These are phyloP conservation scores for Linnaemya tessellans DNA, from an alignment of 2,888 invertebrate species.

Conservation along the genomic window DNA sequence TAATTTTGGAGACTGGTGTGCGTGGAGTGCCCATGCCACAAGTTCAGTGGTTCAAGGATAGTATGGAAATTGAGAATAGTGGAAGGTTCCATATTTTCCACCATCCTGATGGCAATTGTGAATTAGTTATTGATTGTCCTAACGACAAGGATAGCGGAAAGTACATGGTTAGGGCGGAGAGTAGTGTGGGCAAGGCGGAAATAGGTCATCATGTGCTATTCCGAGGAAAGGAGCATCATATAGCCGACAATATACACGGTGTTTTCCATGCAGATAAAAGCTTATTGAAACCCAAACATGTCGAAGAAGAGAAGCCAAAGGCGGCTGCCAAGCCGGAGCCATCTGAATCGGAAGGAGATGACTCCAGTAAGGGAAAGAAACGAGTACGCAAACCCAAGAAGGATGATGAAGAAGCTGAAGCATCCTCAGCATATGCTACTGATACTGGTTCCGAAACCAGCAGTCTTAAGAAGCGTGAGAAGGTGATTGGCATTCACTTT, in stretches of 20 bases:
- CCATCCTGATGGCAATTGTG: constrained; percentile 89
- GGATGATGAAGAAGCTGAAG: constrained; percentile 78
- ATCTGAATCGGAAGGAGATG: constrained; percentile 74
- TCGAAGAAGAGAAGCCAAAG: constrained; percentile 74
- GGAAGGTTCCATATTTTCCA: constrained; percentile 87
- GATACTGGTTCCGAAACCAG: constrained; percentile 79
- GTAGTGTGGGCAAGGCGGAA: constrained; percentile 88
- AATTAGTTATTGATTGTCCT: constrained; percentile 88
- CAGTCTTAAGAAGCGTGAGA: constrained; percentile 81
- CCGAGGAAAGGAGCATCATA: constrained; percentile 85
- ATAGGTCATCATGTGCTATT: constrained; percentile 89
- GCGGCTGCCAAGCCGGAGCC: constrained; percentile 55
- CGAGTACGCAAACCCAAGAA: constrained; percentile 76
- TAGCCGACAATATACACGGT: constrained; percentile 83
- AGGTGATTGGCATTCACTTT: constrained; percentile 85
- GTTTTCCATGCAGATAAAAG: constrained; percentile 83
- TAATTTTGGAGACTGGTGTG: constrained; percentile 90
- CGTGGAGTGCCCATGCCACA: constrained; percentile 89
- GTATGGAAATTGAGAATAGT: constrained; percentile 85
- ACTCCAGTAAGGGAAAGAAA: constrained; percentile 74
- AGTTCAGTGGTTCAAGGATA: constrained; percentile 91
- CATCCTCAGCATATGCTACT: constrained; percentile 75
- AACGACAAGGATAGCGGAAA: constrained; percentile 88
- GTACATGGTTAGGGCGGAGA: constrained; percentile 91
- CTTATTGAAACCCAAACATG: constrained; percentile 78